Base-by-base conservation (phyloP, 2,888 invertebrate species). In the Bellardia bayeri region DNA sequence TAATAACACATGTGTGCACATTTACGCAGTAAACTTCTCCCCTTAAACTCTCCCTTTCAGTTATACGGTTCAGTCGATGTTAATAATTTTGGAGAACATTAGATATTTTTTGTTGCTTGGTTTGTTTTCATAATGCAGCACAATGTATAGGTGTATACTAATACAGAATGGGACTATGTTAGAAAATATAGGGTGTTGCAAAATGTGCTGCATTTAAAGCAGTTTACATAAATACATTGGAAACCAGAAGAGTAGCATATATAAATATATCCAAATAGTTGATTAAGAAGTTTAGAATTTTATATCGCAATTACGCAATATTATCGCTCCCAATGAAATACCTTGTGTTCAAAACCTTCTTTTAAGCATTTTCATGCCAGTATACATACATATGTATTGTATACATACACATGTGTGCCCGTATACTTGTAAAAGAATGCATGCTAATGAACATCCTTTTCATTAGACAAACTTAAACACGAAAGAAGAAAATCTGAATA, bases 1-100 rank as follows among this genome's bases (percentile, higher is more conserved):
- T 87, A 71, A 66, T 72, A 61, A 72, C 83, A 87, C 76, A 84
- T 86, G 66, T 69, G 75, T 83, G 80, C 76, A 84, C 45, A 69
- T 78, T 79, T 78, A 85, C 66, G 76, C 71, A 78, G 66, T 40
- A 23, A 64, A 68, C 14, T 14, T 66, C 9, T 72, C 14, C 42
- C 9, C 72, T 37, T 64, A 4, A 64, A 64, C 33, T 54, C 42
- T 14, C 37, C 14, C 11, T 6, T 1, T 8, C 56, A 45, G 42
- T 7, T 37, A 37, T 54, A 11, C 9, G 40, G 14, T 76, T 42
- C 37, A 54, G 16, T 33, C 14, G n/a, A 16, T 56, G 63, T 83
- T 71, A 7, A 64, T 71, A 78, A 54, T 64, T 71, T 23, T 14
- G 23, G 37, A 63, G 54, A 80, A 42, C 13, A 40, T 49, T 49